A percentile compares a stretch with the other conserved stretches of the same genome.
phyloP scores from a whole-genome alignment of 2,113 vertebrate species.

The Hypocryptadius cinnamomeus region DNA sequence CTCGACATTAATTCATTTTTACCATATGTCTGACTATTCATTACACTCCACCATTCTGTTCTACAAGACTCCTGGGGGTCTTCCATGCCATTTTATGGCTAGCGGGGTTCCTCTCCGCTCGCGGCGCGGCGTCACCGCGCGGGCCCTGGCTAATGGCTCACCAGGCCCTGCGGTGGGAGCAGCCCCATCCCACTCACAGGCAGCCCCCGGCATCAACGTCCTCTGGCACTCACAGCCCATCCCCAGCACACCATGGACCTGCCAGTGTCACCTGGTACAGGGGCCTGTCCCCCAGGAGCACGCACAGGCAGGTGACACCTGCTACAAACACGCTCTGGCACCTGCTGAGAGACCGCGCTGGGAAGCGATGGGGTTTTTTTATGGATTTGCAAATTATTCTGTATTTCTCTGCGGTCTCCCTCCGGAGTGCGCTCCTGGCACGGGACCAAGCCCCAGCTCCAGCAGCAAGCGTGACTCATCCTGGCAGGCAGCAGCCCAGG shows the following conservation, averaged over 20 bases:
- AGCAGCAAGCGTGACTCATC: slow-evolving; percentile 23
- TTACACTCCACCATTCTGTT: slow-evolving; percentile 56
- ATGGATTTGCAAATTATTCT: slow-evolving; percentile 33
- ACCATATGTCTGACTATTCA: slow-evolving; percentile 66
- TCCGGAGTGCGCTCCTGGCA: neutral
- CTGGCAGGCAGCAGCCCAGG: neutral
- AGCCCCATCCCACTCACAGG: rapidly evolving
- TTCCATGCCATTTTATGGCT: slow-evolving; percentile 33
- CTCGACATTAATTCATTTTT: slow-evolving; percentile 62
- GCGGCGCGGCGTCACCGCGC: rapidly evolving
- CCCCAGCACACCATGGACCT: neutral
- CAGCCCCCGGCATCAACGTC: neutral
- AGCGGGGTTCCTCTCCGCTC: neutral
- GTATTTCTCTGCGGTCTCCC: slow-evolving; percentile 13
- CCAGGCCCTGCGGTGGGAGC: neutral
- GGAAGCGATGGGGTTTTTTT: neutral
- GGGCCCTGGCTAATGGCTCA: neutral
- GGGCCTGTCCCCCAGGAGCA: neutral
- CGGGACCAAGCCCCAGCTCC: neutral
- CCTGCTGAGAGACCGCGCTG: neutral
- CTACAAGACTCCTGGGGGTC: slow-evolving; percentile 57
- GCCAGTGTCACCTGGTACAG: neutral
- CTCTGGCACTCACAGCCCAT: neutral
- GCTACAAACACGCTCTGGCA: neutral
- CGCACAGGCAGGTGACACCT: neutral